Conservation (phyloP, 2,888 invertebrate genomes). For the Meghimatium bilineatum region DNA sequence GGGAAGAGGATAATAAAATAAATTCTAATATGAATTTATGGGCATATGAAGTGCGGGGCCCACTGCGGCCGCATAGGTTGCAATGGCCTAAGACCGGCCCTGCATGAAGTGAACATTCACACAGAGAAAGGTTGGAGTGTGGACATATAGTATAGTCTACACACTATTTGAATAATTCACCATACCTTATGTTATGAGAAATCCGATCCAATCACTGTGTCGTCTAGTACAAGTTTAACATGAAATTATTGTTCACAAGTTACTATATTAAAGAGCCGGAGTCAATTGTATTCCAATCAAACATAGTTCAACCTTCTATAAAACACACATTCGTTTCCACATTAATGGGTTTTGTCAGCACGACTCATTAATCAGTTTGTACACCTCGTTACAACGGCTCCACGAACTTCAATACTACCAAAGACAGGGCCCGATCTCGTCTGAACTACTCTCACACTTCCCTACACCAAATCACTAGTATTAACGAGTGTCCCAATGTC, state of each 20-base stretch:
- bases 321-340: not conserved
- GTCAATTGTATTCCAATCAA: not conserved
- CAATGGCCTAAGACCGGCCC: too few relatives aligned
- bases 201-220: too few relatives aligned
- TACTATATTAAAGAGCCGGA: not conserved
- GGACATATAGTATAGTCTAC: too few relatives aligned
- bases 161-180: too few relatives aligned
- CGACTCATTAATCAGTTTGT: slow-evolving; percentile 24
- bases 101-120: too few relatives aligned
- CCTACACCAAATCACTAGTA: not conserved
- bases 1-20: too few relatives aligned
- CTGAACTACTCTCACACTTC: slow-evolving; percentile 1
- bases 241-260: not conserved
- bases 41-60: too few relatives aligned
- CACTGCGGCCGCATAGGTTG: too few relatives aligned
- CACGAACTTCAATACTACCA: not conserved
- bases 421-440: not conserved
- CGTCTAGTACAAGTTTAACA: not conserved
- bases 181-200: too few relatives aligned
- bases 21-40: too few relatives aligned
- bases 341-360: not conserved
- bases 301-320: not conserved
- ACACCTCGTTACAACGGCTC: not conserved
- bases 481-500: not conserved
- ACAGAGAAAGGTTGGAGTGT: too few relatives aligned